Evolutionary conservation across 2,797 vertebrate genomes (phyloP).

Genomic region (Amniataba percoides): DNA sequence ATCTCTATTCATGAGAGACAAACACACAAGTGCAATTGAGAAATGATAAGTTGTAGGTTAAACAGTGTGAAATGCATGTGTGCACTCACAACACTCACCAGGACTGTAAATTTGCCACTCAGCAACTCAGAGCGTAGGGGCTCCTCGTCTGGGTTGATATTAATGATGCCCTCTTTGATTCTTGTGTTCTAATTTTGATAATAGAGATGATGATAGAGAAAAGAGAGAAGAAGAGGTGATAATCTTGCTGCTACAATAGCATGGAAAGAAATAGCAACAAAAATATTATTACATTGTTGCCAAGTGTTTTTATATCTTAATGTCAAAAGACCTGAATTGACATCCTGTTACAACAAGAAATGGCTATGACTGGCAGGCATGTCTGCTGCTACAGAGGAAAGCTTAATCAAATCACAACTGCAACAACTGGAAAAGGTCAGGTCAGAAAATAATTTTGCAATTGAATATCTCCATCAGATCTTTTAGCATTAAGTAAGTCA

Average conservation of each 20-base stretch:
- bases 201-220: background rate
- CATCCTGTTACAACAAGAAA: background rate
- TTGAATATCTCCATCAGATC: background rate
- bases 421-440: background rate
- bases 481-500: background rate
- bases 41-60: conserved; percentile 2
- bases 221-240: background rate
- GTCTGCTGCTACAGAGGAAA: background rate
- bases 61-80: background rate
- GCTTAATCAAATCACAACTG: background rate
- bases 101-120: conserved; percentile 90
- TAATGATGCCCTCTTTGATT: conserved; percentile 90
- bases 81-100: conserved; percentile 80
- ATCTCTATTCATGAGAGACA: background rate
- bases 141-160: conserved; percentile 90
- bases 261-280: conserved; percentile 8
- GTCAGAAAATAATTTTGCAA: background rate
- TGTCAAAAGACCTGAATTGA: background rate
- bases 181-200: conserved; percentile 85
- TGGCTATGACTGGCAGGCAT: background rate
- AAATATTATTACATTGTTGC: background rate
- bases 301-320: too few species aligned
- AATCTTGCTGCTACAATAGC: background rate
- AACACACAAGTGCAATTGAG: conserved; percentile 1
- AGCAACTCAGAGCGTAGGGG: conserved; percentile 88